A percentile compares a stretch with the other conserved stretches of the same genome.
Evolutionary conservation across 2,113 vertebrate genomes (phyloP).

Genomic region (Oncorhynchus keta): DNA sequence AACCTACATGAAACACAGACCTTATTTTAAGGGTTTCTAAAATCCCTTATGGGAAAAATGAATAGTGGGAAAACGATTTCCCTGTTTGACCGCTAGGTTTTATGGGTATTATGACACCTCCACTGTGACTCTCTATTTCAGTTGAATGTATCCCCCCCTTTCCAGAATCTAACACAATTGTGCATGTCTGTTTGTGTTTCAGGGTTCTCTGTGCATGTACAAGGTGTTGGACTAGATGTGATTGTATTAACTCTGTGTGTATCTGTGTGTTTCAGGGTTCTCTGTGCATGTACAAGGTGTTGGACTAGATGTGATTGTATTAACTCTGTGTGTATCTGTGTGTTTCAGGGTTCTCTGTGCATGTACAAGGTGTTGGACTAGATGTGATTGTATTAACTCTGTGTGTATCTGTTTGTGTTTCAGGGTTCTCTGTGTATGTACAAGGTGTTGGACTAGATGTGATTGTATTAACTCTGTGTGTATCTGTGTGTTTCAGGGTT

Average conservation of each 20-base stretch:
- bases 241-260: slow-evolving; percentile 26
- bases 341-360: slow-evolving; percentile 86
- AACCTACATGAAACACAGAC: too few species aligned
- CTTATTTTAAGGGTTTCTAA: too few species aligned
- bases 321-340: slow-evolving; percentile 39
- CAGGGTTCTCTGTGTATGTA: slow-evolving; percentile 96
- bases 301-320: too few species aligned
- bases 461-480: slow-evolving; percentile 26
- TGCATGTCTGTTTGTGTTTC: background rate
- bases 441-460: slow-evolving; percentile 71
- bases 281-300: slow-evolving; percentile 91
- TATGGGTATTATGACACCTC: too few species aligned
- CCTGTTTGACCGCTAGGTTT: too few species aligned
- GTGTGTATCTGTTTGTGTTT: slow-evolving; percentile 31
- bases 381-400: slow-evolving; percentile 5
- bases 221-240: background rate
- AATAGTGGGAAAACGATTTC: too few species aligned
- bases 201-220: slow-evolving; percentile 36
- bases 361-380: slow-evolving; percentile 84
- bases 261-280: slow-evolving; percentile 80
- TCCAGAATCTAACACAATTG: too few species aligned
- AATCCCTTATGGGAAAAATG: too few species aligned
- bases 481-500: slow-evolving; percentile 78
- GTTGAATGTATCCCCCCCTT: too few species aligned
- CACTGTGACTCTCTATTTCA: too few species aligned